Conservation (phyloP, 2,113 vertebrate genomes). For the Conger conger region DNA sequence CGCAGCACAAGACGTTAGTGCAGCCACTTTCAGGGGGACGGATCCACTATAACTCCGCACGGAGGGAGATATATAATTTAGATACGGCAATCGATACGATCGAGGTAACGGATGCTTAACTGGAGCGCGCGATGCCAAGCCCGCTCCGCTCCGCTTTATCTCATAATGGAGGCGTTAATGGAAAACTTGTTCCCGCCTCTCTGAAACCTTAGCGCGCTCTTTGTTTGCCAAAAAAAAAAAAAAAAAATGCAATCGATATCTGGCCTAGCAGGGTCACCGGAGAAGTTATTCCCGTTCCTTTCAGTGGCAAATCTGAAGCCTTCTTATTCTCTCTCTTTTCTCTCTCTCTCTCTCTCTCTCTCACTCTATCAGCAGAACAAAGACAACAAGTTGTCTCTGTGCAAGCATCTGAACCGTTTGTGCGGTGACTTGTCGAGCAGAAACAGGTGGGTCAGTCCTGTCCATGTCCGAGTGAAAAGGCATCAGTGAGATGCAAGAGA, state of each 20-base stretch:
- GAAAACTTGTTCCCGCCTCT: neutral
- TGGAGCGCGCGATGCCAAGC: neutral
- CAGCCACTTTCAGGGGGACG: neutral
- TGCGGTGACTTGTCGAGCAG: neutral
- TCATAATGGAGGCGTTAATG: conserved; percentile 5
- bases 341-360: too few species aligned
- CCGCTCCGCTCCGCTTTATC: neutral
- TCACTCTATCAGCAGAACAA: neutral
- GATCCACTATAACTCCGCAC: neutral
- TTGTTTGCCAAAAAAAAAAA: neutral
- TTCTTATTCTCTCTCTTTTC: neutral
- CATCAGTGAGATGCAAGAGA: neutral
- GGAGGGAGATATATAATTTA: neutral
- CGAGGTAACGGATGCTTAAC: conserved; percentile 14
- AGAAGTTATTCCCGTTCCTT: neutral
- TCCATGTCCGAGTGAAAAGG: neutral
- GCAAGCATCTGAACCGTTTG: neutral
- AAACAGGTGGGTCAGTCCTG: neutral
- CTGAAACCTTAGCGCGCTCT: neutral
- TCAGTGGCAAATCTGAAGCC: neutral
- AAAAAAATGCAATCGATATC: neutral
- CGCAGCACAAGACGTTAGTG: neutral
- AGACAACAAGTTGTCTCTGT: neutral
- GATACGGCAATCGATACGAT: conserved; percentile 8
- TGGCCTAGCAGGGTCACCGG: neutral